These are phyloP conservation scores for Cochlearius cochlearius DNA, from an alignment of 2,113 vertebrate species.

Conservation along the genomic window DNA sequence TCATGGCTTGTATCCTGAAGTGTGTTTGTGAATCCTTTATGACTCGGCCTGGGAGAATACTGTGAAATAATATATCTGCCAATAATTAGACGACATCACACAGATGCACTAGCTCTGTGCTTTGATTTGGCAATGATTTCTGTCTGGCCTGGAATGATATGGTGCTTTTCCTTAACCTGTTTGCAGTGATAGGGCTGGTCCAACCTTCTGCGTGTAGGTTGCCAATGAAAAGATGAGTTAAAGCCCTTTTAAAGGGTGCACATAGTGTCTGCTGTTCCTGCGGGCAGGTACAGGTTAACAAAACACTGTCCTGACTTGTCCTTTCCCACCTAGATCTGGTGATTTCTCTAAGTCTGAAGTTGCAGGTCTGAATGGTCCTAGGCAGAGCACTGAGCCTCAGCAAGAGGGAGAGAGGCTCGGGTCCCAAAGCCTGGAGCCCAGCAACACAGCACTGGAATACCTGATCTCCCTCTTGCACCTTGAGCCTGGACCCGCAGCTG, in stretches of 20 bases:
- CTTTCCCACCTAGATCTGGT: not conserved
- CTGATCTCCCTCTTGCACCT: not conserved
- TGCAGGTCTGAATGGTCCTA: not conserved
- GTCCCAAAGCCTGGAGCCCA: not conserved
- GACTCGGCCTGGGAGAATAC: not conserved
- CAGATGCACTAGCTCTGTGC: not conserved
- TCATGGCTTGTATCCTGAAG: not conserved
- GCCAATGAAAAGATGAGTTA: not conserved
- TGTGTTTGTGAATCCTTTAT: not conserved
- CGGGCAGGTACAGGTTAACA: not conserved
- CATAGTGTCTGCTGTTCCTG: not conserved
- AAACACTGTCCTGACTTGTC: not conserved
- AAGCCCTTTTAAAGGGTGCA: not conserved
- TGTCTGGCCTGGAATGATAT: not conserved
- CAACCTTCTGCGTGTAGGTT: not conserved
- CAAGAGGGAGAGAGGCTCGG: not conserved
- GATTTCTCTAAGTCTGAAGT: not conserved
- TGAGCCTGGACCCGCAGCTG: not conserved
- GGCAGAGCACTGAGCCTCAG: not conserved
- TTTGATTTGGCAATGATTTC: conserved; percentile 6
- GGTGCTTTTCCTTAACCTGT: not conserved
- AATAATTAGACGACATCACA: conserved; percentile 11
- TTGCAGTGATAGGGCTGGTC: not conserved
- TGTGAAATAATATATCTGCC: conserved; percentile 44
- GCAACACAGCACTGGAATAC: not conserved